Evolutionary conservation across 2,113 vertebrate species (phyloP).

Genomic region (Chamaetylas fuelleborni): DNA sequence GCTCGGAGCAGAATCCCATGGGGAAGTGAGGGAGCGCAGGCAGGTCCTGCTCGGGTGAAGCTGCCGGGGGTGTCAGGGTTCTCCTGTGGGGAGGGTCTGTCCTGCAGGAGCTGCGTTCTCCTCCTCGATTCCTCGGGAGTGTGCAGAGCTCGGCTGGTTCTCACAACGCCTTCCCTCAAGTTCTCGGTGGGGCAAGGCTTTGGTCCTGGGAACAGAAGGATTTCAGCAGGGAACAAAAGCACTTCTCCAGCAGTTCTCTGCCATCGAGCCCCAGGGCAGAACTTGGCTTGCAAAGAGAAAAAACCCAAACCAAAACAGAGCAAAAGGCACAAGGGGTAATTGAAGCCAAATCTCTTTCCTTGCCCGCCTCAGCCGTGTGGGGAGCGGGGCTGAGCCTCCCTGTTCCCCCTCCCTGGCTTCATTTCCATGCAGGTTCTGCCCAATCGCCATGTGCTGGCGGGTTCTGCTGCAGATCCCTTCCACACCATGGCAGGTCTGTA

Average conservation of each 20-base stretch:
- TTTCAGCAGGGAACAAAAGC: background rate
- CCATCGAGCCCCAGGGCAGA: background rate
- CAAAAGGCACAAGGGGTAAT: background rate
- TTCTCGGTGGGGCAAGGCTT: background rate
- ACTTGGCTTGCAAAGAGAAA: background rate
- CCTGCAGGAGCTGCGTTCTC: background rate
- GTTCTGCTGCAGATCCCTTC: background rate
- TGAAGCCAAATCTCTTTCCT: background rate
- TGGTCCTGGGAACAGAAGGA: background rate
- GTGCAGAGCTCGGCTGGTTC: background rate
- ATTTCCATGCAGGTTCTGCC: background rate
- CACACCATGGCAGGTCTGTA: background rate
- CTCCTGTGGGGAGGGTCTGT: background rate
- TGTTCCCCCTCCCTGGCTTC: background rate
- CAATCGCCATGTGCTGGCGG: background rate
- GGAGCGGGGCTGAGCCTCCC: background rate
- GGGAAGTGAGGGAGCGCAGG: fast-evolving
- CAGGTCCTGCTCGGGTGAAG: background rate
- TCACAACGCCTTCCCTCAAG: background rate
- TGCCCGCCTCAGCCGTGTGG: background rate
- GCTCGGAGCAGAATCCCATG: fast-evolving
- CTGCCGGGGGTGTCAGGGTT: background rate
- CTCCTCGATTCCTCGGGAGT: fast-evolving
- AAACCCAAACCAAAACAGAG: background rate
- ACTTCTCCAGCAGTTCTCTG: background rate